Base-by-base conservation (phyloP, 1,140 invertebrate genomes). In the Proctacanthus coquilletti region DNA sequence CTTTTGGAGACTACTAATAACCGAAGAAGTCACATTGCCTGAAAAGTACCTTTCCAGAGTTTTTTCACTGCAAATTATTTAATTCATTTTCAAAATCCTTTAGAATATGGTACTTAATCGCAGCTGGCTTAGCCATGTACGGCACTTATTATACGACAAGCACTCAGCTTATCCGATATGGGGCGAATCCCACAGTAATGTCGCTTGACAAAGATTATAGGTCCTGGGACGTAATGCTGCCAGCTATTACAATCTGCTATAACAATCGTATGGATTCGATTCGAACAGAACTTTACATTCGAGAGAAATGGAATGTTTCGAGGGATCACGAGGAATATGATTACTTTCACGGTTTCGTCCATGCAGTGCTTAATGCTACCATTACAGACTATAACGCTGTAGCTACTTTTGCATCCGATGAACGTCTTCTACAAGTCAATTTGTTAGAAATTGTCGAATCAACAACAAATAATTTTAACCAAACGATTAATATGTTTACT, bases 161-260 rank as follows among this genome's bases (percentile, higher is more conserved):
- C n/a, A n/a, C n/a, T n/a, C n/a, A n/a, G n/a, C n/a, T n/a, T n/a
- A n/a, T n/a, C n/a, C n/a, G n/a, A n/a, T n/a, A n/a, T n/a, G n/a
- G n/a, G n/a, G n/a, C n/a, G n/a, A n/a, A n/a, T 21, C 75, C 75
- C 1, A 72, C 70, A 1, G 75, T 78, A 2, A 72, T 75, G 38
- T 76, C 72, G 1, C 68, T 77, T 42, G 75, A 77, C 48, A 63
- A 72, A 30, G 70, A 78, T 42, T 70, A 74, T 44, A 70, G 72
- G 18, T 66, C 70, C 13, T 78, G 75, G 75, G 72, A 74, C 41
- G 70, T 74, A 13, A 67, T 71, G 0, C 65, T 74, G 49, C 74
- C 74, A 4, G 64, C 72, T 0, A 61, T 72, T 5, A 72, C 74
- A 0, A 39, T 70, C 5, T 70, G 68, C 42, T 67, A 68, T 20